Conservation (phyloP, 2,888 invertebrate genomes). For the Adelphocoris suturalis region DNA sequence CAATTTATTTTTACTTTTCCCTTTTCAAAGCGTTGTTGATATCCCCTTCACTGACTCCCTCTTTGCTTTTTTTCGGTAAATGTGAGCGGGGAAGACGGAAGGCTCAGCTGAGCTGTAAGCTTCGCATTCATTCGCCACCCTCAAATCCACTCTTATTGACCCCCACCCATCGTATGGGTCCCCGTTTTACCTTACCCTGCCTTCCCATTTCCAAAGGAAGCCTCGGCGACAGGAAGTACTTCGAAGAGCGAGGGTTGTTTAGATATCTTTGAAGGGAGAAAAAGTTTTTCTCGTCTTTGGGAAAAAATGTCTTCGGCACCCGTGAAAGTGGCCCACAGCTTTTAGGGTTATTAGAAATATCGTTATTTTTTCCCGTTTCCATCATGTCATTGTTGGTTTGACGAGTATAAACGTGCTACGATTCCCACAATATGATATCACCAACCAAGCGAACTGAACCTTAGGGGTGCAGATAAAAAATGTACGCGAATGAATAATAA, state of each 20-base stretch:
- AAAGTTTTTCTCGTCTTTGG: not conserved
- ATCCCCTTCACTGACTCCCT: not conserved
- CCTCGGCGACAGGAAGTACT: not conserved
- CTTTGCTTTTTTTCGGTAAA: not conserved
- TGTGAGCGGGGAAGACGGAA: not conserved
- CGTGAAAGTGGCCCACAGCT: not conserved
- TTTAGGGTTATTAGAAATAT: not conserved
- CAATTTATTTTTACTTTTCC: constrained; percentile 5
- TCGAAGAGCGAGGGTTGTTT: not conserved
- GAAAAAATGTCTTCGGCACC: not conserved
- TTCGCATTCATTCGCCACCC: constrained; percentile 11
- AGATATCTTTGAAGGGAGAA: not conserved
- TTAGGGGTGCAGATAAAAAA: no score
- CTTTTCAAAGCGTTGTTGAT: constrained; percentile 15
- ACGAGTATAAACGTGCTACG: not conserved
- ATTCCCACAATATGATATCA: no score
- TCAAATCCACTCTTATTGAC: constrained; percentile 7
- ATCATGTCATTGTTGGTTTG: not conserved
- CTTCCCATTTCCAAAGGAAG: not conserved
- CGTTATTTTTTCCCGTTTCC: not conserved
- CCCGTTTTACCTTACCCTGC: not conserved
- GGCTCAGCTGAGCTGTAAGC: constrained; percentile 3
- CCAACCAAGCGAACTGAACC: no score
- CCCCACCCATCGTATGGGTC: not conserved
- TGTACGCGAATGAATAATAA: no score